A percentile compares a stretch with the other conserved stretches of the same genome.
Evolutionary conservation across 2,797 vertebrate genomes (phyloP).

Genomic region (Neostethus bicornis): DNA sequence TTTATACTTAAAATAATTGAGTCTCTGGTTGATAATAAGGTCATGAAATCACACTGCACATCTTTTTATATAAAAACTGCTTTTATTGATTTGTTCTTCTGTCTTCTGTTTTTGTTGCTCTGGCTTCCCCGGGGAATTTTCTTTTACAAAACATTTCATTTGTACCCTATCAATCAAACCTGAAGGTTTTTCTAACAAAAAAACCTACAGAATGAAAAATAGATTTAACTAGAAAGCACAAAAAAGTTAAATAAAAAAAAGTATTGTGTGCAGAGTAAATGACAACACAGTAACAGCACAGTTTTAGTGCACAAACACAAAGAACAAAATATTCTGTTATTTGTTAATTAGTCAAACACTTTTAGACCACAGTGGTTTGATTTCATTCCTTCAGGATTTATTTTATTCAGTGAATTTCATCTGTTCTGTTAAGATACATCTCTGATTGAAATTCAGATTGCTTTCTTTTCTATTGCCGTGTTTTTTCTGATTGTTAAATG

Average conservation of each 20-base stretch:
- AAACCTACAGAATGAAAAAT: slow-evolving; percentile 31
- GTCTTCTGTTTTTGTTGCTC: background rate
- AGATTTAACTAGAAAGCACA: slow-evolving; percentile 18
- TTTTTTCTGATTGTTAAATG: background rate
- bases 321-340: slow-evolving; percentile 7
- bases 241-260: slow-evolving; percentile 4
- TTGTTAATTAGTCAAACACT: background rate
- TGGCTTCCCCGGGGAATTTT: slow-evolving; percentile 27
- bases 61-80: slow-evolving; percentile 50
- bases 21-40: slow-evolving; percentile 68
- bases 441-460: background rate
- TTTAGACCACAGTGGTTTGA: background rate
- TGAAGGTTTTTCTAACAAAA: slow-evolving; percentile 31
- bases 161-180: slow-evolving; percentile 36
- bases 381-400: background rate
- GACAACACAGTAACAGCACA: background rate
- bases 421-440: background rate
- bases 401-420: background rate
- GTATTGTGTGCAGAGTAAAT: slow-evolving; percentile 6
- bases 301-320: slow-evolving; percentile 1
- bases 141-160: slow-evolving; percentile 50
- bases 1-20: slow-evolving; percentile 54
- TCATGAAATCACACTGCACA: slow-evolving; percentile 43
- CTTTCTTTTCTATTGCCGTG: background rate
- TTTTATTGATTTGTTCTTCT: slow-evolving; percentile 24